Conservation (phyloP, 2,113 vertebrate species). For the Urocitellus parryii region DNA sequence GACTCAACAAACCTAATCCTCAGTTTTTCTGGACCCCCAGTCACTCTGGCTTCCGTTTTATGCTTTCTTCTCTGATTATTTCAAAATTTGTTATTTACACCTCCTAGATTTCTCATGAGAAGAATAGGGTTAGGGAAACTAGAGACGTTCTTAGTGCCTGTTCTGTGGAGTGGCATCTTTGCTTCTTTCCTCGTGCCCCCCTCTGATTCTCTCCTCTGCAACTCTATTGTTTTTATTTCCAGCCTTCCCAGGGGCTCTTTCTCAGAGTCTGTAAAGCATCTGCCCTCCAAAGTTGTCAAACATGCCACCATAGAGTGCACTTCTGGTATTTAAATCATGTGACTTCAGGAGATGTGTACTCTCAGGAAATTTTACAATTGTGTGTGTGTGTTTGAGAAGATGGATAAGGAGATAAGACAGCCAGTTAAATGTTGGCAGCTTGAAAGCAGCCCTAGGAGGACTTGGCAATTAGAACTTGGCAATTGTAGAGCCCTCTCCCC, state of each 20-base stretch:
- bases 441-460: background rate
- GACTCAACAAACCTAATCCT: background rate
- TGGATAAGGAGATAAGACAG: background rate
- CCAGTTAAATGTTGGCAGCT: background rate
- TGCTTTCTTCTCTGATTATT: slow-evolving; percentile 8
- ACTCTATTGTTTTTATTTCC: background rate
- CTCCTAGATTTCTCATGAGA: slow-evolving; percentile 33
- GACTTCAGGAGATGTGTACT: background rate
- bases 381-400: background rate
- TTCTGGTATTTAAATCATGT: background rate
- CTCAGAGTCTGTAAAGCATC: background rate
- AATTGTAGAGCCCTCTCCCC: background rate
- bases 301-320: background rate
- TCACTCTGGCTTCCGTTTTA: background rate
- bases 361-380: background rate
- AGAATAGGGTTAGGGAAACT: background rate
- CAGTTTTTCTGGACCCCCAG: background rate
- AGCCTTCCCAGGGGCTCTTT: background rate
- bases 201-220: background rate
- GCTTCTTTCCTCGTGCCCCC: background rate
- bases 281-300: slow-evolving; percentile 4
- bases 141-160: background rate
- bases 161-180: background rate
- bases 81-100: background rate
- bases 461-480: background rate